phyloP scores from a whole-genome alignment of 2,888 invertebrate species.

The Papilio protenor region DNA sequence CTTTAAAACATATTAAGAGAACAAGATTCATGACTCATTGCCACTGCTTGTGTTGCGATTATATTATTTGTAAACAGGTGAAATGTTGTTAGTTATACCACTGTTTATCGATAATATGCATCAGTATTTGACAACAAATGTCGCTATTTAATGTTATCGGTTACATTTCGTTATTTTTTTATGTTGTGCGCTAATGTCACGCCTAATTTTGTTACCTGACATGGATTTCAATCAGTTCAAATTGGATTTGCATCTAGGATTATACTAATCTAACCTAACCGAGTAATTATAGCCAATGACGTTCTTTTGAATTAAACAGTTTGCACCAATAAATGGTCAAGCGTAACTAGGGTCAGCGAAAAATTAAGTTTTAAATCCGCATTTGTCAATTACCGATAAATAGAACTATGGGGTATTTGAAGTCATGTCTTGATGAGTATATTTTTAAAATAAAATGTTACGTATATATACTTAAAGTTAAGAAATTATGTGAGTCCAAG shows the following conservation, averaged over 20 bases:
- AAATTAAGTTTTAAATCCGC: neutral
- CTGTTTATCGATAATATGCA: neutral
- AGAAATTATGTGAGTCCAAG: slow-evolving; percentile 34
- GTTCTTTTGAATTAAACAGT: neutral
- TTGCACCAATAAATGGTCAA: neutral
- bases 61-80: neutral
- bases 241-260: neutral
- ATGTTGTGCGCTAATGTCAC: no score
- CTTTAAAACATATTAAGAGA: neutral
- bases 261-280: neutral
- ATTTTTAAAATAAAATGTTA: neutral
- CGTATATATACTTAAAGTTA: slow-evolving; percentile 14
- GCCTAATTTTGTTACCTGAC: no score
- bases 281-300: neutral
- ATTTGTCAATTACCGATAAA: neutral
- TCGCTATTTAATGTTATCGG: neutral
- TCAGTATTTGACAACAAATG: slow-evolving; percentile 4
- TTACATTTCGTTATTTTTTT: neutral
- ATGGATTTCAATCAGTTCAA: neutral
- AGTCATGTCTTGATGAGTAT: neutral
- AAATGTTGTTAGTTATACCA: neutral
- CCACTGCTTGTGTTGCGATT: neutral
- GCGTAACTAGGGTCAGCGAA: neutral
- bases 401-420: neutral
- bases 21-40: neutral